Evolutionary conservation across 2,797 vertebrate genomes (phyloP), one percentile per base, ranked within the genome.

Genomic region (Brotula barbata): DNA sequence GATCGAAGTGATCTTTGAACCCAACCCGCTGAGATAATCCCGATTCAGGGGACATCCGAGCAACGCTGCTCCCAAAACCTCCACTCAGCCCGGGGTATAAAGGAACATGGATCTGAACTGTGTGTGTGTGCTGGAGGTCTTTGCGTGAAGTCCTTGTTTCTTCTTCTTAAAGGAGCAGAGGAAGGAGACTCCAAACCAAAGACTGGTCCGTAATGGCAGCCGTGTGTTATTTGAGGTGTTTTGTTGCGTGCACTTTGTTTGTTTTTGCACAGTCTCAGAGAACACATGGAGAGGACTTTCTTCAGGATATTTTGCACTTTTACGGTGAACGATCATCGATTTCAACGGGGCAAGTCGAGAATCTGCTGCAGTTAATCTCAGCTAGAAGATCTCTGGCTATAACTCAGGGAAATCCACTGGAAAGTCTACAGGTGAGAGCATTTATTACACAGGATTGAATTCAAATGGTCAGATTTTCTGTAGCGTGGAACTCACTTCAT

Each of bases 1-100:
- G n/a, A n/a, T n/a, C 45, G 28, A 42, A 2, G 22, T 76, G 87
- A 88, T 64, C 85, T 86, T 89, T 89, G 87, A 71, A 81, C 85
- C 64, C 25, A 66, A 25, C 44, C 47, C 4, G 15, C 57, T 67
- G 64, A 16, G 25, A 46, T 42, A 19, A 43, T 12, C 31, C 47
- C 1, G 23, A 25, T 11, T 12, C 60, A 1, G 58, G 20, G 5
- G 64, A 22, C 55, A 39, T 55, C 56, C 15, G 0, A 12, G 12
- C 2, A 0, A 8, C 22, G n/a, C 39, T 11, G 9, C 31, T 8
- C 19, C 36, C 3, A 44, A 31, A 25, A n/a, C 1, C 33, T 9
- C 16, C 3, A n/a, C n/a, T n/a, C n/a, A n/a, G n/a, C 23, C 15
- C 52, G 22, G 14, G 2, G 16, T 10, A 7, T 12, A 25, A 5